phyloP scores from a whole-genome alignment of 2,113 vertebrate genomes.

The Calypte anna region DNA sequence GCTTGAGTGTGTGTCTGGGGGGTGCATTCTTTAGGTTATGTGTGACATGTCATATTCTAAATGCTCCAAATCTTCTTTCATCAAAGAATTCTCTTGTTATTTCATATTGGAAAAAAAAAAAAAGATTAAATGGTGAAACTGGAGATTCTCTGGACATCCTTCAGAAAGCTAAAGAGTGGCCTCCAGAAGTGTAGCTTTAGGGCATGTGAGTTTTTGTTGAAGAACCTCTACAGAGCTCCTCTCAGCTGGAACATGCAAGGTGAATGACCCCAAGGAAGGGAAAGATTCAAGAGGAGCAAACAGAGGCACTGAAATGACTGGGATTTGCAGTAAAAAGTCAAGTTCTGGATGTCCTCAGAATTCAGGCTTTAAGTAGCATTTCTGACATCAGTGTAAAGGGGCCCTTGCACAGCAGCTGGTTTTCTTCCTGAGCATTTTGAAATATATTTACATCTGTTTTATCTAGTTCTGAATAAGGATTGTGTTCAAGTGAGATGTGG shows the following conservation, averaged over 20 bases:
- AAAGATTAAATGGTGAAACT: not conserved
- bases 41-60: not conserved
- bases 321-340: not conserved
- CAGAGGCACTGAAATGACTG: not conserved
- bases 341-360: not conserved
- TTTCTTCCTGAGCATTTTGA: not conserved
- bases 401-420: not conserved
- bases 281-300: not conserved
- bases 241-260: not conserved
- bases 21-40: not conserved
- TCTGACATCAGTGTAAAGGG: not conserved
- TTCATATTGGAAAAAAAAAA: not conserved
- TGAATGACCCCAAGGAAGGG: not conserved
- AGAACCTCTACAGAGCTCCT: not conserved
- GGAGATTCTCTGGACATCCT: not conserved
- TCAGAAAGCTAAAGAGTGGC: not conserved
- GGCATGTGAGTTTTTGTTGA: not conserved
- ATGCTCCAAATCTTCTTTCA: not conserved
- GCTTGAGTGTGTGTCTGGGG: not conserved
- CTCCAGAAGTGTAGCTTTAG: not conserved
- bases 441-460: not conserved
- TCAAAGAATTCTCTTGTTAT: not conserved
- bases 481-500: not conserved
- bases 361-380: not conserved
- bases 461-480: not conserved